Conservation (phyloP, 2,113 vertebrate genomes). For the Hypomesus transpacificus region DNA sequence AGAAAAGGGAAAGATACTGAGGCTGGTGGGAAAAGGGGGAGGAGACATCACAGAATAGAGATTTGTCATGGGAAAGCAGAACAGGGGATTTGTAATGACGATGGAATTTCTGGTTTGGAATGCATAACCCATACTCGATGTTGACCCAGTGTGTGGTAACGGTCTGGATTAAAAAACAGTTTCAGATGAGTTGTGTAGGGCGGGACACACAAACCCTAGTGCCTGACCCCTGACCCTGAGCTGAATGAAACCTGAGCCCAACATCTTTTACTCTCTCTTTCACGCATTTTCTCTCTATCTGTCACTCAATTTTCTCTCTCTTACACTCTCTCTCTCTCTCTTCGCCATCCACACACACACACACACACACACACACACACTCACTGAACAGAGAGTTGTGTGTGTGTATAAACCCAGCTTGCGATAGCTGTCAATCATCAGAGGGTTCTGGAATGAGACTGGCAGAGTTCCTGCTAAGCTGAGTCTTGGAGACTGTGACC, state of each 20-base stretch:
- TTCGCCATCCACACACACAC: background rate
- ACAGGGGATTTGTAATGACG: constrained; percentile 24
- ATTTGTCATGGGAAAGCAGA: constrained; percentile 36
- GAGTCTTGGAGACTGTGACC: too few relatives aligned
- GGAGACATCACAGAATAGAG: constrained; percentile 19
- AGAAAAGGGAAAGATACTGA: background rate
- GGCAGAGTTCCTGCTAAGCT: background rate
- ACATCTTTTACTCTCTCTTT: too few relatives aligned
- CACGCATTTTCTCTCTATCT: background rate
- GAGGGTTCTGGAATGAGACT: background rate
- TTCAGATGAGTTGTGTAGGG: too few relatives aligned
- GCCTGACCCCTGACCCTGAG: too few relatives aligned
- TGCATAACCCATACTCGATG: too few relatives aligned
- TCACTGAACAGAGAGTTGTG: background rate
- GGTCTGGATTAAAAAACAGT: too few relatives aligned
- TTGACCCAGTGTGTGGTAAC: background rate
- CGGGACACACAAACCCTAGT: too few relatives aligned
- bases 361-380: background rate
- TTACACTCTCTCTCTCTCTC: background rate
- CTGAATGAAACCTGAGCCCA: too few relatives aligned
- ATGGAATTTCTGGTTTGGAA: background rate
- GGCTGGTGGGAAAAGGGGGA: constrained; percentile 25
- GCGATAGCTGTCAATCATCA: background rate
- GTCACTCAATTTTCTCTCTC: background rate
- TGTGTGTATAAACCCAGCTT: background rate